phyloP scores from a whole-genome alignment of 2,113 vertebrate species.

The Erpornis zantholeuca region DNA sequence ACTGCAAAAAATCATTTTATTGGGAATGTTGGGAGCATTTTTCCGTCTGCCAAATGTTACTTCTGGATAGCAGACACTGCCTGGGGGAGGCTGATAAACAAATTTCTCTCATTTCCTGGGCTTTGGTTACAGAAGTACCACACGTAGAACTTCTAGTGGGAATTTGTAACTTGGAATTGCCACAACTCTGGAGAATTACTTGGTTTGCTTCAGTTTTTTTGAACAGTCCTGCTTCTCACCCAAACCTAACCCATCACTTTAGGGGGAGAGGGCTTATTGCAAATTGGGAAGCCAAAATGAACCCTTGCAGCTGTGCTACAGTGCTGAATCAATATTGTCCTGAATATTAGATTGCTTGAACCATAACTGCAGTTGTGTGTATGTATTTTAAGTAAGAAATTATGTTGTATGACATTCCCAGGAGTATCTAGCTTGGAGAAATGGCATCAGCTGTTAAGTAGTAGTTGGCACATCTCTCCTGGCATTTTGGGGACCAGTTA shows the following conservation, averaged over 20 bases:
- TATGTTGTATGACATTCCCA: neutral
- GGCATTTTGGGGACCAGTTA: neutral
- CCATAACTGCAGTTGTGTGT: neutral
- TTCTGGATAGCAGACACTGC: neutral
- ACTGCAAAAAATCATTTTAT: neutral
- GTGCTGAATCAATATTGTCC: neutral
- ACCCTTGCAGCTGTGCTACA: neutral
- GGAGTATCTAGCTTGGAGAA: neutral
- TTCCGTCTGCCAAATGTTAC: slow-evolving; percentile 21
- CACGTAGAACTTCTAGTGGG: neutral
- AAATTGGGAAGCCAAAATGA: neutral
- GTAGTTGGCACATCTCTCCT: neutral
- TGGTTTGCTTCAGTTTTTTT: neutral
- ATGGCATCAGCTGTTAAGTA: neutral
- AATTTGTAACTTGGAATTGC: neutral
- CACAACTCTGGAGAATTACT: neutral
- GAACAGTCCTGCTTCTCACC: neutral
- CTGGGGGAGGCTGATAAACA: neutral
- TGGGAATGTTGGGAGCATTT: neutral
- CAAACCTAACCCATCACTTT: neutral
- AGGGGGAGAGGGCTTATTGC: neutral
- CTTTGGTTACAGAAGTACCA: neutral
- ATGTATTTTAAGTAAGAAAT: neutral
- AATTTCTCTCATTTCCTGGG: slow-evolving; percentile 2
- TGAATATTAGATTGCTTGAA: neutral